phyloP scores from a whole-genome alignment of 2,888 invertebrate genomes.

The Ophioninae sp. region DNA sequence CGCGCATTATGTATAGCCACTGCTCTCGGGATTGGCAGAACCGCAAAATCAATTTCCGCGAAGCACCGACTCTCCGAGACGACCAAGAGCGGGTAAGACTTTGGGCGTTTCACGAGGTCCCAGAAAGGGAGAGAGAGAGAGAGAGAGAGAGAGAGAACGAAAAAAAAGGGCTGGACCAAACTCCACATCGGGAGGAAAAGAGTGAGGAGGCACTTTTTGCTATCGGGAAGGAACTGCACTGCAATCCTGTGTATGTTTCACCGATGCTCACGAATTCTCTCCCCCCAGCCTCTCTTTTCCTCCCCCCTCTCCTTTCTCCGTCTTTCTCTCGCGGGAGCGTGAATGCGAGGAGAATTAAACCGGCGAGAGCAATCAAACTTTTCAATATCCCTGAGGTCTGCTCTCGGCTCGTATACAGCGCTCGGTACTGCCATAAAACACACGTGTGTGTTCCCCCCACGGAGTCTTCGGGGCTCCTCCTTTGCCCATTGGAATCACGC shows the following conservation, averaged over 20 bases:
- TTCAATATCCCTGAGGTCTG: conserved; percentile 64
- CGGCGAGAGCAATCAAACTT: conserved; percentile 68
- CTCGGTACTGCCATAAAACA: conserved; percentile 59
- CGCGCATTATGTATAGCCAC: conserved; percentile 43
- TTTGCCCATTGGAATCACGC: conserved; percentile 18
- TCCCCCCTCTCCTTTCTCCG: background rate
- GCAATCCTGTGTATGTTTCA: conserved; percentile 58
- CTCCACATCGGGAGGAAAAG: conserved; percentile 11
- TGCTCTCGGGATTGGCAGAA: conserved; percentile 53
- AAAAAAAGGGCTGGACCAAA: conserved; percentile 18
- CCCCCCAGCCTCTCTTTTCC: conserved; percentile 27
- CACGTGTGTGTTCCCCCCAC: conserved; percentile 18
- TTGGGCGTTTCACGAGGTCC: conserved; percentile 21
- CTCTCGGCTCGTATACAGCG: conserved; percentile 61
- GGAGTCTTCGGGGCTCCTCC: conserved; percentile 4
- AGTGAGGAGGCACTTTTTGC: conserved; percentile 58
- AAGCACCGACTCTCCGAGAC: conserved; percentile 52
- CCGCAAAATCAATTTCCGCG: conserved; percentile 69
- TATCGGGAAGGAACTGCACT: conserved; percentile 39
- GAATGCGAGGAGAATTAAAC: conserved; percentile 64
- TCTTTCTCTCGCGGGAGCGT: conserved; percentile 28
- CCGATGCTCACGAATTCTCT: conserved; percentile 55
- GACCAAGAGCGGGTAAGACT: conserved; percentile 47
- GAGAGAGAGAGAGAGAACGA: conserved; percentile 2
- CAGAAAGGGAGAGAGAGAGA: background rate